These are phyloP conservation scores for Oreocharis arfaki DNA, from an alignment of 2,113 vertebrate genomes.

Conservation along the genomic window DNA sequence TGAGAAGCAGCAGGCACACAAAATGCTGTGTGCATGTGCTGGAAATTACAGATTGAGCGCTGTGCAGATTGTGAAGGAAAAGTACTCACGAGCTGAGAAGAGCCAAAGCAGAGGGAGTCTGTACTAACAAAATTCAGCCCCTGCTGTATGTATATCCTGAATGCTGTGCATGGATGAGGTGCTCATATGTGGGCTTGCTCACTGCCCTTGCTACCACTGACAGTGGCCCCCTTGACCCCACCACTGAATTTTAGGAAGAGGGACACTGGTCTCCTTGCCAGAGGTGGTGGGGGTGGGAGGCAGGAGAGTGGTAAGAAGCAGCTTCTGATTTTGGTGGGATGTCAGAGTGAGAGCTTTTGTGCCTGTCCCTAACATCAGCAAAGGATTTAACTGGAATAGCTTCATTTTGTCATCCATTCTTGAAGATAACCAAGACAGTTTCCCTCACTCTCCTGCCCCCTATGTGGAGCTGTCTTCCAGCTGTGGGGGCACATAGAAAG, in stretches of 20 bases:
- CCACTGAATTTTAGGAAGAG: not conserved
- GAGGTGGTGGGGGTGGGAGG: fast-evolving
- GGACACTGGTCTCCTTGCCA: not conserved
- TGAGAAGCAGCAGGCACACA: not conserved
- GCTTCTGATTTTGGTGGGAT: not conserved
- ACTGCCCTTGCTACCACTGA: not conserved
- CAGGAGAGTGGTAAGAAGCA: not conserved
- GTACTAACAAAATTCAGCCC: not conserved
- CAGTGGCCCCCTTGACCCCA: not conserved
- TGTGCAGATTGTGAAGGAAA: not conserved
- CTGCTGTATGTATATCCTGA: not conserved
- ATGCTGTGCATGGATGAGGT: not conserved
- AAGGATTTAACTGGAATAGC: not conserved
- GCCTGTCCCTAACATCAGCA: not conserved
- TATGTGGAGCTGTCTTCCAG: not conserved
- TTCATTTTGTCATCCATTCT: not conserved
- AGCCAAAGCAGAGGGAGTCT: not conserved
- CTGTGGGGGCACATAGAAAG: not conserved
- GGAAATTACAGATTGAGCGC: not conserved
- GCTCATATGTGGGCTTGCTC: not conserved
- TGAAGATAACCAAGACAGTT: not conserved
- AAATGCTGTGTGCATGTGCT: not conserved
- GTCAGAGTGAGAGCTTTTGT: not conserved
- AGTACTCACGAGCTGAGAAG: not conserved
- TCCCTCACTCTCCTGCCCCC: not conserved